Evolutionary conservation across 2,113 vertebrate genomes (phyloP).

Genomic region (Nibea albiflora): DNA sequence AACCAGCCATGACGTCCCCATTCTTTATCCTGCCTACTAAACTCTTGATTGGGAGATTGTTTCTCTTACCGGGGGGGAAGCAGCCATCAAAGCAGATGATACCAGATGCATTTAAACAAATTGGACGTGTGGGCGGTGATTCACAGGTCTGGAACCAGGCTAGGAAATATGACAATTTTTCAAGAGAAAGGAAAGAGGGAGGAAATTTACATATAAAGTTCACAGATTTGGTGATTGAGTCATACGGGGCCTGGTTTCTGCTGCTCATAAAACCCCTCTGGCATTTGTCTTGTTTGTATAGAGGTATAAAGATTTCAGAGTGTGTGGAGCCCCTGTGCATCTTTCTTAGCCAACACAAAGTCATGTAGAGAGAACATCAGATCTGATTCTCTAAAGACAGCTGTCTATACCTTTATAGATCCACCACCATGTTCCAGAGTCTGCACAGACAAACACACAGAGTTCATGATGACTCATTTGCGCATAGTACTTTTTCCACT

Average conservation of each 20-base stretch:
- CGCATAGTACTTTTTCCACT: slow-evolving; percentile 23
- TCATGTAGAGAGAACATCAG: slow-evolving; percentile 21
- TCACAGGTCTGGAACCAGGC: not conserved
- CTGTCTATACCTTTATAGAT: slow-evolving; percentile 57
- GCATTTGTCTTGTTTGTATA: not conserved
- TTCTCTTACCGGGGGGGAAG: not conserved
- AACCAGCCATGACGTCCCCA: no score
- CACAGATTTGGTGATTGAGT: not conserved
- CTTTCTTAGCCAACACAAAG: slow-evolving; percentile 17
- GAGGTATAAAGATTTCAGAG: not conserved
- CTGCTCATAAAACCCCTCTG: slow-evolving; percentile 9
- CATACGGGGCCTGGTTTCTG: not conserved
- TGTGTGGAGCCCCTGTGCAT: not conserved
- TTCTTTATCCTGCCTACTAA: not conserved
- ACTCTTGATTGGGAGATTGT: not conserved
- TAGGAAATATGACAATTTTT: not conserved
- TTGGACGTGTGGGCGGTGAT: not conserved
- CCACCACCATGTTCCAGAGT: slow-evolving; percentile 39
- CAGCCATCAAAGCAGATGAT: not conserved
- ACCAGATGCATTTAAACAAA: slow-evolving; percentile 1
- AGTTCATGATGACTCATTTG: slow-evolving; percentile 63
- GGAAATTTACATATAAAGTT: not conserved
- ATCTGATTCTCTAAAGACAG: slow-evolving; percentile 30
- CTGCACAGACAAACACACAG: slow-evolving; percentile 37
- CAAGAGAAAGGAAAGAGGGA: not conserved